Evolutionary conservation across 1,140 invertebrate species (phyloP), one percentile per base, ranked within the genome.

Genomic region (Drosophila carrolli): DNA sequence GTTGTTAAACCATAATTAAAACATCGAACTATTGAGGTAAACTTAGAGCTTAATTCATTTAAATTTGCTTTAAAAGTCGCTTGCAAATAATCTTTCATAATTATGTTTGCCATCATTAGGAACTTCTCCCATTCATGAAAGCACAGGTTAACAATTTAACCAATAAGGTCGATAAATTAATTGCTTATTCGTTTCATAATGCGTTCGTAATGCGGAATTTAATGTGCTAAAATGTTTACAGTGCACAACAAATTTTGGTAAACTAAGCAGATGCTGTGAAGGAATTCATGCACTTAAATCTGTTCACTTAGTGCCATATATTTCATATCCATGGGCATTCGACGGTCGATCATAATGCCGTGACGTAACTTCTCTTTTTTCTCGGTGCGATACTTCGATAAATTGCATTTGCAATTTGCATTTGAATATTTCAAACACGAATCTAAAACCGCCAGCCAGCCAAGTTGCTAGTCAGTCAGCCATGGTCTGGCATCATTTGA

Each of bases 381-480:
- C 29, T 53, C 11, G 51, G n/a, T 44, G 54, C 46, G 37, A 59
- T 57, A 58, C 54, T 76, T 57, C 73, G 40, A 63, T 73, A 73
- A 78, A 89, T 84, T 89, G 84, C 77, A 84, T 72, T 78, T 44
- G 77, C 75, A 84, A 89, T 89, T 81, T 89, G 67, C 73, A 81
- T 83, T 84, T 79, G 72, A 75, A 76, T 71, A 83, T 83, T 84
- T 79, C 54, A 76, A 76, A 76, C 73, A 75, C 73, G 73, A 76
- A 76, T 55, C 74, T 76, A 76, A 68, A 72, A 79, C 62, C 80
- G 65, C 80, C 68, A 60, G 61, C 68, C 65, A 60, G 38, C 53
- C 67, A 55, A 72, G 65, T 71, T 61, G 67, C 61, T 56, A 53
- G 57, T 65, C 78, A 71, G 74, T 51, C 74, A 72, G 61, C 74